Evolutionary conservation across 2,113 vertebrate genomes (phyloP), one percentile per base, ranked within the genome.

Genomic region (Brachirus orientalis): DNA sequence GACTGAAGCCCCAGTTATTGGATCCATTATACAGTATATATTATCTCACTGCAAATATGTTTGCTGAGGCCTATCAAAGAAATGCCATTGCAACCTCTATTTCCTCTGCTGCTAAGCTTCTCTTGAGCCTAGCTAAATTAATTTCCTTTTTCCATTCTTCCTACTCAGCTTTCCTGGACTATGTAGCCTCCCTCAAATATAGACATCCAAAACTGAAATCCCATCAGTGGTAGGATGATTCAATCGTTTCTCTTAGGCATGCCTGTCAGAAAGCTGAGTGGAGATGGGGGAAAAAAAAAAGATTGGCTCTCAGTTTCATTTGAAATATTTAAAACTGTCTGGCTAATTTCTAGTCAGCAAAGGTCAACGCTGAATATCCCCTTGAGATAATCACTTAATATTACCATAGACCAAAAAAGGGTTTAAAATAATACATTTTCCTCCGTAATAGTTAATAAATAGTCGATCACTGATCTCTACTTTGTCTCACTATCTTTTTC

Each of bases 241-340:
- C 43, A 60, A 35, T 41, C 18, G 6, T 4, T 57, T 41, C 43
- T 46, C 22, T 33, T 8, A 35, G 57, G 41, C 16, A 45, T 40
- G 57, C 40, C 16, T 45, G 12, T 44, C 19, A 7, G 13, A n/a
- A 41, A 41, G 55, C 55, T 22, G 40, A 45, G 40, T 1, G 14
- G 14, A 19, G 33, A 20, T 20, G 48, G 48, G 8, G 8, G 8
- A 13, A 40, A 13, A 9, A 1, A 40, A 58, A 28, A 28, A 60
- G 57, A 60, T 45, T n/a, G 14, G 14, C 41, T 59, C 56, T 12
- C 12, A 16, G 38, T 58, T 58, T 44, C 56, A 44, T 44, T 28
- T 33, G 16, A 59, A 59, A 59, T 33, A 59, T 59, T 59, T 19
- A 44, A 58, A 28, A 44, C 38, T 8, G 36, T 43, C 37, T 58